Percentiles rank a stretch among this genome's conserved stretches.
Conservation (phyloP, 53 echinoderm and acorn worm genomes). For the Stichopus horrens region DNA sequence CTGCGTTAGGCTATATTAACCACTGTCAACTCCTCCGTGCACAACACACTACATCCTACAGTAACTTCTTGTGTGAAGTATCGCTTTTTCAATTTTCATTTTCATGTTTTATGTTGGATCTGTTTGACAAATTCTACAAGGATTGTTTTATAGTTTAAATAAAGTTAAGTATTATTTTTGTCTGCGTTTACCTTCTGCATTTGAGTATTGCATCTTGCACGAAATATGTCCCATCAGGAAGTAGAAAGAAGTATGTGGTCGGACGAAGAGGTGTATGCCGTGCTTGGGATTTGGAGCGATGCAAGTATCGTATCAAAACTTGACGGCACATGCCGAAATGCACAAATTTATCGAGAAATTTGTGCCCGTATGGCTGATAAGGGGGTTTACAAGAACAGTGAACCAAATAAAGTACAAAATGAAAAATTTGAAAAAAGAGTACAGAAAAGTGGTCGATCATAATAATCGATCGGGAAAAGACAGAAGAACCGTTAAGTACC, state of each 20-base stretch:
- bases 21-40: no score
- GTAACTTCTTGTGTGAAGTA: no score
- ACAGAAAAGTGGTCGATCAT: neutral
- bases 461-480: neutral
- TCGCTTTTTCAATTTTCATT: no score
- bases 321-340: slow-evolving; percentile 4
- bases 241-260: slow-evolving; percentile 7
- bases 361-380: neutral
- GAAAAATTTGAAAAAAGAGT: slow-evolving; percentile 10
- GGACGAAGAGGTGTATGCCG: neutral
- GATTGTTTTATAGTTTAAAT: no score
- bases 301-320: neutral
- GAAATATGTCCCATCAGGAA: neutral
- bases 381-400: neutral
- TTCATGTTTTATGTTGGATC: neutral
- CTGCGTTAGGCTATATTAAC: no score
- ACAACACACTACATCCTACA: no score
- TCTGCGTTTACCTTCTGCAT: neutral
- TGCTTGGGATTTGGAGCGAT: slow-evolving; percentile 19
- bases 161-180: neutral
- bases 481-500: neutral
- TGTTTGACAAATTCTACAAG: neutral
- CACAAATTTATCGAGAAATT: neutral
- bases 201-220: no score
- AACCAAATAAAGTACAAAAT: slow-evolving; percentile 29